phyloP scores from a whole-genome alignment of 2,797 vertebrate species.

The Borostomias antarcticus region DNA sequence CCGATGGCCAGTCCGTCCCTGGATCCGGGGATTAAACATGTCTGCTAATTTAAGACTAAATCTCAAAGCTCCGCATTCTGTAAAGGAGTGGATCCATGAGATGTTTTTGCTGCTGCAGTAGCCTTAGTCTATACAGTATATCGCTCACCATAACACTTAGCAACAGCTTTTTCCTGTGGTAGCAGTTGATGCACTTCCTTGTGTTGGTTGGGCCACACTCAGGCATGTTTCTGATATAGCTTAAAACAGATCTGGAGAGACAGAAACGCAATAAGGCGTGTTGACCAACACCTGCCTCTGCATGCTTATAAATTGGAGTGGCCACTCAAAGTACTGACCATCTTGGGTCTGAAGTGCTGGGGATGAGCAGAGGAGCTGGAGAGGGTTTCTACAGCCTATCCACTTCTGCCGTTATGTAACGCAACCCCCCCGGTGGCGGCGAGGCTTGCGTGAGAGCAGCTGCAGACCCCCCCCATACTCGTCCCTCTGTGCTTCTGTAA shows the following conservation, averaged over 20 bases:
- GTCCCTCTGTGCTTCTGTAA: slow-evolving; percentile 45
- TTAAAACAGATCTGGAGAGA: slow-evolving; percentile 10
- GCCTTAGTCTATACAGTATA: too few relatives aligned
- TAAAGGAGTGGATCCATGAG: too few relatives aligned
- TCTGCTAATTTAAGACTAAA: too few relatives aligned
- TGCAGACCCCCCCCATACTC: slow-evolving; percentile 27
- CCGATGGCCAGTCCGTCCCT: too few relatives aligned
- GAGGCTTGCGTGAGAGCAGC: slow-evolving; percentile 49
- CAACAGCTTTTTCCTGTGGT: slow-evolving; percentile 29
- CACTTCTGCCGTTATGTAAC: slow-evolving; percentile 46
- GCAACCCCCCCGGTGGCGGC: slow-evolving; percentile 33
- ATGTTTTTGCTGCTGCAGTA: not conserved
- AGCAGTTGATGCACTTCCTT: slow-evolving; percentile 23
- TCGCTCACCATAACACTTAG: not conserved
- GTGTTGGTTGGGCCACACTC: not conserved
- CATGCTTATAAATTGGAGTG: slow-evolving; percentile 37
- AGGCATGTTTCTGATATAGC: too few relatives aligned
- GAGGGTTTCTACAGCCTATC: slow-evolving; percentile 34
- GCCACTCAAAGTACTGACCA: slow-evolving; percentile 22
- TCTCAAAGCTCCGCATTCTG: too few relatives aligned
- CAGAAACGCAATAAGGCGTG: slow-evolving; percentile 31
- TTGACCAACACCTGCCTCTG: slow-evolving; percentile 31
- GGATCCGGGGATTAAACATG: too few relatives aligned
- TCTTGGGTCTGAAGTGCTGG: slow-evolving; percentile 23
- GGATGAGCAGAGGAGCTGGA: slow-evolving; percentile 31